Evolutionary conservation across 2,113 vertebrate genomes (phyloP).

Genomic region (Lepisosteus oculatus): DNA sequence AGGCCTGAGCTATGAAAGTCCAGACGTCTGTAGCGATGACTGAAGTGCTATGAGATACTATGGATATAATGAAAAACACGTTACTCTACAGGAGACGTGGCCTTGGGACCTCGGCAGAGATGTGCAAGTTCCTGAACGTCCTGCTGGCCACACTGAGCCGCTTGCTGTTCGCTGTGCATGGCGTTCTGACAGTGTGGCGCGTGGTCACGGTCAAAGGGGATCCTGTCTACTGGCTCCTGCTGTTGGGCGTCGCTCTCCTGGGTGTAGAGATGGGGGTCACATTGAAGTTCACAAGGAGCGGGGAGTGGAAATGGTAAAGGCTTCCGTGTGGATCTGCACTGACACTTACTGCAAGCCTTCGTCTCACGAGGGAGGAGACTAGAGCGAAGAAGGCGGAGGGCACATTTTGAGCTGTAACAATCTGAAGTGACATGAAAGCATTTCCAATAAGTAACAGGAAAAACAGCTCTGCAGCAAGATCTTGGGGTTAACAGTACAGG

Average conservation of each 20-base stretch:
- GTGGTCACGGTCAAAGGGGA: constrained; percentile 59
- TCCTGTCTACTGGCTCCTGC: constrained; percentile 59
- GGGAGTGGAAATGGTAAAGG: constrained; percentile 71
- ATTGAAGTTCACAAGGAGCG: constrained; percentile 56
- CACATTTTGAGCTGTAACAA: no score
- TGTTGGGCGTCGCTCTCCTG: constrained; percentile 60
- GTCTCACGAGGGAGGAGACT: no score
- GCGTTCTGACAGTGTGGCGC: constrained; percentile 58
- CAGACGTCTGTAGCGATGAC: no score
- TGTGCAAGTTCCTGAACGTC: constrained; percentile 49
- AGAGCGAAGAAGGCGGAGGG: no score
- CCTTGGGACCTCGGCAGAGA: constrained; percentile 18
- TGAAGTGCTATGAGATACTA: no score
- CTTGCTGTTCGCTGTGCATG: constrained; percentile 61
- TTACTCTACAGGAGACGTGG: not conserved
- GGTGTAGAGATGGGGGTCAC: constrained; percentile 63
- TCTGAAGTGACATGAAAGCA: no score
- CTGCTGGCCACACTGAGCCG: constrained; percentile 62
- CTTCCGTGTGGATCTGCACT: not conserved
- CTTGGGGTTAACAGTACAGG: no score
- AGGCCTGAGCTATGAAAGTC: no score
- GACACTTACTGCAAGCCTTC: no score
- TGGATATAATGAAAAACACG: no score
- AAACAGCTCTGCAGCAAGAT: no score
- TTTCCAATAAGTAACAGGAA: no score